Base-by-base conservation (phyloP, 2,888 invertebrate genomes). In the Ferdinandea cuprea region DNA sequence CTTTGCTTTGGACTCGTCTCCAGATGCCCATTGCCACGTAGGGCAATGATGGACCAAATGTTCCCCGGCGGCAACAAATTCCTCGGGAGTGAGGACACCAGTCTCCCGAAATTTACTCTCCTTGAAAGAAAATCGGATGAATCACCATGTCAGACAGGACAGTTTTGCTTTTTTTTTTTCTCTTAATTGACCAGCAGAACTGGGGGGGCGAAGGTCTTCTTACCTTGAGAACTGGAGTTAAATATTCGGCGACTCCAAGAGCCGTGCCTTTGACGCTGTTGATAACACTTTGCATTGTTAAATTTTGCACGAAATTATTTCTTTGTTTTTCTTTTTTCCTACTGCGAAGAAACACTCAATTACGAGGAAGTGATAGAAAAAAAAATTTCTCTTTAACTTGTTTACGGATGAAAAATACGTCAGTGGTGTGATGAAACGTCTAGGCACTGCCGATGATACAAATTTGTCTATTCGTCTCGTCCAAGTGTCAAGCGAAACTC, bases 21-120 rank as follows among this genome's bases (percentile, higher is more conserved):
- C 99, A 0, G 89, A 87, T 0, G 97, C 95, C 99, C 99, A 99
- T 89, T 98, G 97, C 99, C 99, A 99, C 0, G 99, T 99, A 0
- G 99, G 99, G 89, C 99, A 99, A 89, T 99, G 99, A 91, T 99
- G 99, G 0, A 99, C 99, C 69, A 99, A 92, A 91, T 99, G 99
- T 89, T 99, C 99, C 1, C 99, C 99, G 17, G 99, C 99, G 3
- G 96, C 97, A 3, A 99, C 97, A 93, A 99, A 99, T 92, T 99
- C 99, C 90, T 99, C 99, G 0, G 99, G 99, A n/a, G 99, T 99
- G 28, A 99, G 90, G 2, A 99, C 98, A 32, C 99, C 99, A 11
- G 98, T 99, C 91, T 99, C 99, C 87, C 96, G 95, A 91, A 99
- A 99, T 91, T 98, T 98, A 4, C 98, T 98, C 91, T 98, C 98